A percentile compares a stretch with the other conserved stretches of the same genome.
phyloP scores from a whole-genome alignment of 2,113 vertebrate species.

The Urocolius indicus region DNA sequence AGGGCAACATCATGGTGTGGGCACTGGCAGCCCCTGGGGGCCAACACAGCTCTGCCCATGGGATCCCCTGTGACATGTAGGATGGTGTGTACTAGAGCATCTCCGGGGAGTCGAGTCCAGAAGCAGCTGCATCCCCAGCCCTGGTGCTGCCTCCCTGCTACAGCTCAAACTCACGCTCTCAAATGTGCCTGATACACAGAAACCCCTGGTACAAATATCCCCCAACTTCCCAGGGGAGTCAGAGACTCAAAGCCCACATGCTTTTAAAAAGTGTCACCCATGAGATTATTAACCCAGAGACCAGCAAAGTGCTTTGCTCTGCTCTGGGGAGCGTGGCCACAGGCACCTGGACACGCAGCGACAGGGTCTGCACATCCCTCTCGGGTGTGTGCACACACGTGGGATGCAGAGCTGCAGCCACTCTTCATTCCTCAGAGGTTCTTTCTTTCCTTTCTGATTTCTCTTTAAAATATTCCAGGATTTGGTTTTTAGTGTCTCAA shows the following conservation, averaged over 20 bases:
- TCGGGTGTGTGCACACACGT: fast-evolving
- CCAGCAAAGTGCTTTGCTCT: neutral
- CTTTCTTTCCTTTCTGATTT: neutral
- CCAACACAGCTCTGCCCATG: fast-evolving
- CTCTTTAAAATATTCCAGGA: neutral
- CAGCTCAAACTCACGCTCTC: fast-evolving
- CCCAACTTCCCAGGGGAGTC: fast-evolving
- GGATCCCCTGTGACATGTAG: neutral
- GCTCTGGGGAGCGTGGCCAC: neutral
- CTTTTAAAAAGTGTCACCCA: neutral
- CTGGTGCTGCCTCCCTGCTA: neutral
- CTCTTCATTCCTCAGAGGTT: neutral
- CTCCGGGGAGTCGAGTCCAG: fast-evolving
- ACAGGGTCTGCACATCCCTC: fast-evolving
- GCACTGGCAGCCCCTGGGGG: neutral
- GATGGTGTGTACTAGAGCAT: neutral
- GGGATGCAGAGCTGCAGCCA: fast-evolving
- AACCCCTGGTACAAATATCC: fast-evolving
- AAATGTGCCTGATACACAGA: fast-evolving
- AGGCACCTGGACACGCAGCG: fast-evolving
- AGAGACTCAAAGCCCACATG: fast-evolving
- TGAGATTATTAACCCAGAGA: neutral
- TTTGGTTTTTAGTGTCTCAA: fast-evolving
- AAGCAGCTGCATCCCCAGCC: neutral
- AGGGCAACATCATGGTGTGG: neutral